Evolutionary conservation across 2,888 invertebrate species (phyloP).

Genomic region (Cylloceria caligata): DNA sequence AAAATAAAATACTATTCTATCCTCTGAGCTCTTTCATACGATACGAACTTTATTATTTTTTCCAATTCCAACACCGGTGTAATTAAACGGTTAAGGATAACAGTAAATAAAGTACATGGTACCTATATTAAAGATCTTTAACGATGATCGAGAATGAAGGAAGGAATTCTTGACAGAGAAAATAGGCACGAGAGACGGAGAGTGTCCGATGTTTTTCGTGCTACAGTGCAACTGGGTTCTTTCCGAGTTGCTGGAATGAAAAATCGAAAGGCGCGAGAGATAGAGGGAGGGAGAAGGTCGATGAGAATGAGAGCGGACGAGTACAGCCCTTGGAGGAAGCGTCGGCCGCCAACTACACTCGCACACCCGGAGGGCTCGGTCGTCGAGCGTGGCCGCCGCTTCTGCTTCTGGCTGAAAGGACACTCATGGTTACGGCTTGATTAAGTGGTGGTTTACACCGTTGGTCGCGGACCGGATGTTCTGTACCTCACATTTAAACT

Average conservation of each 20-base stretch:
- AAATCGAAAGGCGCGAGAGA: slow-evolving; percentile 48
- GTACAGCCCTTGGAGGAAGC: slow-evolving; percentile 21
- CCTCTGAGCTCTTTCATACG: slow-evolving; percentile 13
- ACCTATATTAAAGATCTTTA: background rate
- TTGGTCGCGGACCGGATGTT: slow-evolving; percentile 53
- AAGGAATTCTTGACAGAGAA: background rate
- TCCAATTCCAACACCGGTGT: slow-evolving; percentile 15
- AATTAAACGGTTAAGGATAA: slow-evolving; percentile 18
- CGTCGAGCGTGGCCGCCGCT: slow-evolving; percentile 22
- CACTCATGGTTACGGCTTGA: slow-evolving; percentile 78
- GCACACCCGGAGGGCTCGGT: slow-evolving; percentile 40
- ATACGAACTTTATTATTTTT: background rate
- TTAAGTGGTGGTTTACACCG: slow-evolving; percentile 80
- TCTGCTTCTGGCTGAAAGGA: slow-evolving; percentile 66
- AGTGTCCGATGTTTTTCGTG: slow-evolving; percentile 40
- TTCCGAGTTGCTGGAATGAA: slow-evolving; percentile 36
- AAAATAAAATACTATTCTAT: slow-evolving; percentile 57
- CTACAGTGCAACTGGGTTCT: slow-evolving; percentile 8
- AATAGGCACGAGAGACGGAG: background rate
- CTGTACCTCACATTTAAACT: slow-evolving; percentile 12
- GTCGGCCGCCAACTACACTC: slow-evolving; percentile 26
- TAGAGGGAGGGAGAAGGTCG: background rate
- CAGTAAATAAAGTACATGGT: background rate
- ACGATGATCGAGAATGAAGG: background rate
- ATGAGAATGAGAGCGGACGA: slow-evolving; percentile 14